Base-by-base conservation (phyloP, 2,797 vertebrate genomes). In the Poliocrania exsul region DNA sequence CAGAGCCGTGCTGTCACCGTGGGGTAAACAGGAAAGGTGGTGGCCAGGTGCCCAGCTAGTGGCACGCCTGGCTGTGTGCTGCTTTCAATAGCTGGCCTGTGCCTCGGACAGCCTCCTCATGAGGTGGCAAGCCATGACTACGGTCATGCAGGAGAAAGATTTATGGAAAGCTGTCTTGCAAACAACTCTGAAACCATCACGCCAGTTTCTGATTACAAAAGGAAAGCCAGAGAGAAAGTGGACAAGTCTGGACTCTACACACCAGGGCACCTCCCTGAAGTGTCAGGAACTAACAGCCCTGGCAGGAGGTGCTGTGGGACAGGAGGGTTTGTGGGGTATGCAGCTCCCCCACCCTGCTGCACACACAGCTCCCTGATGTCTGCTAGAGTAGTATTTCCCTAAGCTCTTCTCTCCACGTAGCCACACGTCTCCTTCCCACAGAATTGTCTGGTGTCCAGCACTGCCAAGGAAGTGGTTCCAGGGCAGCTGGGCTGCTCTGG, bases 21-120 rank as follows among this genome's bases (percentile, higher is more conserved):
- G 38, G 58, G 51, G 75, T 92, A 97, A 95, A 94, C 92, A 96
- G 95, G 95, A 95, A 94, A 96, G 78, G 79, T 61, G 73, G 91
- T 96, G 95, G 88, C 88, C 78, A 86, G 81, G 35, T 95, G 86
- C 86, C 96, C 2, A 3, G 81, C 81, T 84, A 80, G 77, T 16
- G 23, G 50, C 2, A 4, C 86, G 66, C 66, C 61, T 81, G 83
- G 74, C 80, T 82, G 37, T 8, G 18, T 83, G 93, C 92, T 51
- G 44, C 47, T 70, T 37, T 88, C 70, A 95, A 92, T 95, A 84
- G 81, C 83, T 90, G 70, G 70, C 81, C 86, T 88, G 50, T 81
- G 80, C 42, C 42, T 0, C 5, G 54, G 38, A n/a, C 51, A 51
- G 62, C 71, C 54, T 79, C 58, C 58, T 73, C 51, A 4, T 0